Conservation (phyloP, 2,888 invertebrate species). For the Thecocarcelia acutangulata region DNA sequence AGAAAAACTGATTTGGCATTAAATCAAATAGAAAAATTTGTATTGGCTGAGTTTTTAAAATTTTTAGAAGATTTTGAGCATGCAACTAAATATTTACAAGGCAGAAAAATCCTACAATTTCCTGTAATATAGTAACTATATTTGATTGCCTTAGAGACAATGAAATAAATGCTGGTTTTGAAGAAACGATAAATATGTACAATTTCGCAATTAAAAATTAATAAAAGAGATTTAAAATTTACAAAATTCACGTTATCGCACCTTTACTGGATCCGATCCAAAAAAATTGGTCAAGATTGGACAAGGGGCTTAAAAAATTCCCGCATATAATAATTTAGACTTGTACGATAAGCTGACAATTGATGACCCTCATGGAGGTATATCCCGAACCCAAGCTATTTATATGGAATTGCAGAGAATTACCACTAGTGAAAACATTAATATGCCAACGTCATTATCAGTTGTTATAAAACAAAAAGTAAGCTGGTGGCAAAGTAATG, state of each 20-base stretch:
- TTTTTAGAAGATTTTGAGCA: conserved; percentile 20
- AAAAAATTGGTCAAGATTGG: conserved; percentile 15
- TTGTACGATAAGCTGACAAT: neutral
- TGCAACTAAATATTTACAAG: conserved; percentile 22
- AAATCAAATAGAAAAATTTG: conserved; percentile 11
- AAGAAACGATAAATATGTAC: conserved; percentile 12
- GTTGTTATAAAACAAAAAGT: neutral
- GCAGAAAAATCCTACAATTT: conserved; percentile 16
- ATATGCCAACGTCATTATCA: neutral
- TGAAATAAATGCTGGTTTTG: neutral
- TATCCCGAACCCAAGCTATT: neutral
- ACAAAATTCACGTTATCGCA: conserved; percentile 23
- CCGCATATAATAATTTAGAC: neutral
- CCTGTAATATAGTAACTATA: conserved; percentile 18
- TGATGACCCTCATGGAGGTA: conserved; percentile 17
- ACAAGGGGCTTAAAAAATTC: conserved; percentile 16
- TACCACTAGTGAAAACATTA: neutral
- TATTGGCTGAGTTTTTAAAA: neutral
- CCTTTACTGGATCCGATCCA: conserved; percentile 17
- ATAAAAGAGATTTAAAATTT: conserved; percentile 2
- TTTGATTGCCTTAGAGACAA: neutral
- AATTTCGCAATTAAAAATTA: neutral
- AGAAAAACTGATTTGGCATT: conserved; percentile 4
- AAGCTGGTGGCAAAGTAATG: conserved; percentile 25
- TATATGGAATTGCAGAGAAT: neutral